These are phyloP conservation scores for Antheraea pernyi DNA, from an alignment of 1,140 invertebrate species.

Conservation along the genomic window DNA sequence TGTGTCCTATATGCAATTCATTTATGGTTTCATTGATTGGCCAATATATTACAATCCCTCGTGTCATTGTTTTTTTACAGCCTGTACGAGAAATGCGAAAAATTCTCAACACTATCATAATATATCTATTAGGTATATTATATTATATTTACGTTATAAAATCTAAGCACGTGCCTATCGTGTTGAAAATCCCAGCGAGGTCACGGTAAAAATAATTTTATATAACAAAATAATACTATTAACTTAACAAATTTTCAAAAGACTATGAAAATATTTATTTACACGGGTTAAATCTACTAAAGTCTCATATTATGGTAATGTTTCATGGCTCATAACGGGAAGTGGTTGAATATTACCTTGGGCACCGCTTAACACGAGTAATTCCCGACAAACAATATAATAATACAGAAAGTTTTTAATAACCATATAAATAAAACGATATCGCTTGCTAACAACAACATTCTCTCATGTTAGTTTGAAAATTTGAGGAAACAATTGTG, in stretches of 20 bases:
- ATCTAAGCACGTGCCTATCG: no score
- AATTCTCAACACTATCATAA: no score
- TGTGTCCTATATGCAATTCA: no score
- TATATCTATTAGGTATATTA: no score
- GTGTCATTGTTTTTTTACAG: no score
- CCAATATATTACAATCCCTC: no score
- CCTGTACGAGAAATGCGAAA: no score
- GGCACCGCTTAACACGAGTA: constrained; percentile 31
- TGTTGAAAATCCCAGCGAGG: no score
- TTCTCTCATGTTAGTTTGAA: not conserved
- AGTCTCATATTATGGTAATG: constrained; percentile 18
- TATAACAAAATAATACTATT: no score
- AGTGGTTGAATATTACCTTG: constrained; percentile 43
- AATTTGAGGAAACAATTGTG: not conserved
- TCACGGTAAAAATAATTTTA: no score
- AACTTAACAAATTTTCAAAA: not conserved
- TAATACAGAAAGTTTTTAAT: constrained; percentile 22
- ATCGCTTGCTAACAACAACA: not conserved
- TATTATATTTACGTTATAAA: no score
- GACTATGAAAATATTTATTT: not conserved
- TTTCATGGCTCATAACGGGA: constrained; percentile 46
- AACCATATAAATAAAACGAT: constrained; percentile 7
- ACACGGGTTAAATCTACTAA: not conserved
- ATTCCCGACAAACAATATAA: constrained; percentile 15
- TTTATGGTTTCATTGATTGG: no score